Base-by-base conservation (phyloP, 1,140 invertebrate genomes). In the Chironomus striatipennis region DNA sequence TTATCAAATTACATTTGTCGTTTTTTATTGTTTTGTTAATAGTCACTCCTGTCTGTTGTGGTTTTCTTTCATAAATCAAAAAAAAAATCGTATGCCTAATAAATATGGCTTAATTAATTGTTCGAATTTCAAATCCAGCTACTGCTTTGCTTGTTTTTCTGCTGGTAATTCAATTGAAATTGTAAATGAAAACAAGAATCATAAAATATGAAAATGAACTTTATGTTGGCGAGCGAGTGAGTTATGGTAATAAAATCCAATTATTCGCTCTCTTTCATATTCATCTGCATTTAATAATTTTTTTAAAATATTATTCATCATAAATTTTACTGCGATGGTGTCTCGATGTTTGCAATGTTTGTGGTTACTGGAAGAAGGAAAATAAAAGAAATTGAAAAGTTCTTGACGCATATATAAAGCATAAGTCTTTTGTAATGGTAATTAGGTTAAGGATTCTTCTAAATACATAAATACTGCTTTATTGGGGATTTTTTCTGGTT, bases 1-100 rank as follows among this genome's bases (percentile, higher is more conserved):
- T 70, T 70, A 70, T 70, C 65, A 70, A 70, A 70, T 70, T 70
- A 70, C 65, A 70, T 70, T 70, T 70, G 65, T 70, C 65, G 65
- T 7, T 70, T 57, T 34, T 70, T 20, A 70, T 70, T 70, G 18
- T 70, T 34, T 15, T 70, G 65, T 70, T 70, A 70, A 70, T 70
- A 70, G 65, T 15, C 12, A 57, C 47, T 57, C 47, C 3, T 57
- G 12, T 2, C 15, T 15, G n/a, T 57, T 57, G 47, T 57, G 47
- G 47, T 57, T 57, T 57, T 57, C 12, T 57, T 57, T n/a, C 5
- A 57, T 57, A 12, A 12, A 15, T 12, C 47, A 57, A n/a, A n/a
- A 57, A 57, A 70, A 21, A 6, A 20, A 6, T 6, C 65, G n/a
- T 2, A 10, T 57, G 47, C n/a, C 9, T 57, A 57, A n/a, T 10